Percentiles rank a stretch among this genome's conserved stretches.
These are phyloP conservation scores for Mesocricetus auratus DNA, from an alignment of 2,113 vertebrate species.

Conservation along the genomic window DNA sequence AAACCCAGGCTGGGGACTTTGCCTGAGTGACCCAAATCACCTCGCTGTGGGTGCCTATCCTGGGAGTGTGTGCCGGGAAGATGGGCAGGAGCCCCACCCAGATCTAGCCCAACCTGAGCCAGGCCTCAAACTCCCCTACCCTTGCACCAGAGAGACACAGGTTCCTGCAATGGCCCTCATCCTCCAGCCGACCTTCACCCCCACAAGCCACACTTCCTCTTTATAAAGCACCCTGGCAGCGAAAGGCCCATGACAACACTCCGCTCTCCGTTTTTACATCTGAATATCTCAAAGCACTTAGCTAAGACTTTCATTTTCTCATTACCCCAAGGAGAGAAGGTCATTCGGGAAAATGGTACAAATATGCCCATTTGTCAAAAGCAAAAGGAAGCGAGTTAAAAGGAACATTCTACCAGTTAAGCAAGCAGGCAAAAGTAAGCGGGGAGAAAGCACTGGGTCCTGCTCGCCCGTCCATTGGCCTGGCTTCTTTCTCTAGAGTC, in stretches of 20 bases:
- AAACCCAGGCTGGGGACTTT: conserved; percentile 23
- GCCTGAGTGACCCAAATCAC: background rate
- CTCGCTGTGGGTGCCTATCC: background rate
- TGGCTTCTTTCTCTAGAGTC: background rate
- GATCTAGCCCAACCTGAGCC: background rate
- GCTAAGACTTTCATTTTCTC: conserved; percentile 80
- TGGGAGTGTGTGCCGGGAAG: background rate
- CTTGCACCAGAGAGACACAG: background rate
- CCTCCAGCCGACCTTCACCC: conserved; percentile 65
- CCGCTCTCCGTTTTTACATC: conserved; percentile 69
- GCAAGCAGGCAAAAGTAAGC: conserved; percentile 6
- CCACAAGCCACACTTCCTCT: conserved; percentile 60
- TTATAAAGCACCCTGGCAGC: conserved; percentile 57
- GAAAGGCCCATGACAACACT: conserved; percentile 60
- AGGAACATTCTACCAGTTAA: conserved; percentile 72
- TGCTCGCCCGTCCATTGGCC: background rate
- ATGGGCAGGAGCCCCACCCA: background rate
- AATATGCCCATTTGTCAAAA: conserved; percentile 79
- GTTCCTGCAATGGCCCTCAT: background rate
- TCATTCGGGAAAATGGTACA: conserved; percentile 80
- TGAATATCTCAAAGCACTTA: conserved; percentile 82
- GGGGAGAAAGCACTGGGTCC: conserved; percentile 25
- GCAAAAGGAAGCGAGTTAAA: conserved; percentile 73
- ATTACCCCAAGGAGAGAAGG: conserved; percentile 81
- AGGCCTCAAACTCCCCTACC: background rate